Evolutionary conservation across 2,113 vertebrate species (phyloP), one percentile per base, ranked within the genome.

Genomic region (Labrus mixtus): DNA sequence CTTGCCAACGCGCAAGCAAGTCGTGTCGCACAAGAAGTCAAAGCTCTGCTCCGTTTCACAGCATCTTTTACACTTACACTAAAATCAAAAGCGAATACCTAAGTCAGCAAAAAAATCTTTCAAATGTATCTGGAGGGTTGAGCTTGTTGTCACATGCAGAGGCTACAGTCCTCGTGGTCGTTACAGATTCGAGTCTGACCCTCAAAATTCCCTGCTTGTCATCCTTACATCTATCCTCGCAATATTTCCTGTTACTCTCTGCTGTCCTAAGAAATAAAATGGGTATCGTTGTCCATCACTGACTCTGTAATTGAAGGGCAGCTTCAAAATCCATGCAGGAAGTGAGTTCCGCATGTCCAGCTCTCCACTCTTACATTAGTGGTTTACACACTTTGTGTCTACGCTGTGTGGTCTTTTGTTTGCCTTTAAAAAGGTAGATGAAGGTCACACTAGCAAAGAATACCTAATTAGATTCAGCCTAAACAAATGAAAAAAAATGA

Each of bases 401-500:
- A 41, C 60, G 20, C 13, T 23, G 25, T 25, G 25, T 25, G 25
- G 25, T 25, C 25, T 39, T 39, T 10, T 39, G 37, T 63, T 76
- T 69, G 55, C 11, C 10, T 66, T 50, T 16, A 74, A 48, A 68
- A 48, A 68, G 9, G 54, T 1, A 63, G 45, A 15, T 2, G 11
- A 25, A 48, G 61, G 65, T 64, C 6, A 67, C 60, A 54, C n/a
- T 19, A 76, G 39, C 43, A 54, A 33, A 53, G 48, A 79, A 76
- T 56, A 51, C 17, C 36, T 33, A 22, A 36, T n/a, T 25, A 63
- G 25, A 36, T 53, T 55, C 19, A 74, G 48, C 45, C 9, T 6
- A 25, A 43, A 45, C 29, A 37, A 68, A 69, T 8, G n/a, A n/a
- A n/a, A 43, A 64, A 63, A 68, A 6, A 67, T 50, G 16, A 61